A percentile compares a stretch with the other conserved stretches of the same genome.
phyloP scores from a whole-genome alignment of 64 coral and sea anemone genomes.

The Orbicella faveolata region DNA sequence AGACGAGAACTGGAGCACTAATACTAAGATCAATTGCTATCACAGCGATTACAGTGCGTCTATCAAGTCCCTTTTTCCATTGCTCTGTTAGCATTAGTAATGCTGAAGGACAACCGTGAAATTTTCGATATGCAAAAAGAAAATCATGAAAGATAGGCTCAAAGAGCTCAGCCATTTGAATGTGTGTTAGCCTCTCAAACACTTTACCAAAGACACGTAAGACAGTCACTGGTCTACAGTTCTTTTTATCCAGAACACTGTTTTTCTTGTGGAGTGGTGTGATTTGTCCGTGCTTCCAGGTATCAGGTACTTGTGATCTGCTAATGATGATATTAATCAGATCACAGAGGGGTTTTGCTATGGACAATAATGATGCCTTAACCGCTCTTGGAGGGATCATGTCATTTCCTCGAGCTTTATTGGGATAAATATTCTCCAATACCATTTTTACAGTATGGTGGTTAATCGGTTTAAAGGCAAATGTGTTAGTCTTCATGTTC shows the following conservation, averaged over 20 bases:
- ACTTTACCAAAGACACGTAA: constrained; percentile 58
- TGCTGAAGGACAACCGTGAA: constrained; percentile 12
- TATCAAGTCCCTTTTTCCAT: constrained; percentile 46
- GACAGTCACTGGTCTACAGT: constrained; percentile 62
- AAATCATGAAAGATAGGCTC: constrained; percentile 41
- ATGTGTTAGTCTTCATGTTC: neutral
- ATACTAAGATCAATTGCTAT: constrained; percentile 52
- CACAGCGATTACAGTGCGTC: constrained; percentile 21
- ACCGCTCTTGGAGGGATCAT: constrained; percentile 14
- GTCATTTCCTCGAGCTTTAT: constrained; percentile 41
- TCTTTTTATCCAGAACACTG: constrained; percentile 25
- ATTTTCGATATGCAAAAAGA: constrained; percentile 61
- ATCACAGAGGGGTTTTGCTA: constrained; percentile 12
- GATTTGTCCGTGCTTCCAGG: constrained; percentile 70
- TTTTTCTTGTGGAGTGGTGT: constrained; percentile 61
- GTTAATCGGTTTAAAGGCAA: neutral
- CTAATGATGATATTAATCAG: constrained; percentile 27
- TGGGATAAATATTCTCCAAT: constrained; percentile 31
- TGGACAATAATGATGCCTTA: constrained; percentile 7
- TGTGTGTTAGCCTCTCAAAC: constrained; percentile 52
- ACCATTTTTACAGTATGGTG: neutral
- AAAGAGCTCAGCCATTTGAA: constrained; percentile 59
- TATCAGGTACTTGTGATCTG: constrained; percentile 43
- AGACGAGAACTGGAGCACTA: no score
- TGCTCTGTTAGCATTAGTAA: constrained; percentile 16